A percentile compares a stretch with the other conserved stretches of the same genome.
These are phyloP conservation scores for Dendrocincla fuliginosa DNA, from an alignment of 2,797 vertebrate species.

Conservation along the genomic window DNA sequence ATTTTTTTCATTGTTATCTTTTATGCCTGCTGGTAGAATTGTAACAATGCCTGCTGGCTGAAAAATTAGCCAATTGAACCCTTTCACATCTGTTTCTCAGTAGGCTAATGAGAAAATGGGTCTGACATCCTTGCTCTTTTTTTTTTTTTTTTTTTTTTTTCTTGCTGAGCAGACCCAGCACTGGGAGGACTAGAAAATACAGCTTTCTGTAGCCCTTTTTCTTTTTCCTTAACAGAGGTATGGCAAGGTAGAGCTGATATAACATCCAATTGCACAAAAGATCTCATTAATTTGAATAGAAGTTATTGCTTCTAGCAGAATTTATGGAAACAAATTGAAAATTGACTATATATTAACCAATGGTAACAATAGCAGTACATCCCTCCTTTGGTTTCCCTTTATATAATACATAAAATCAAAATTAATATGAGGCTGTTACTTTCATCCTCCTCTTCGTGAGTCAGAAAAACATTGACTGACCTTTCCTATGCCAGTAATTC, in stretches of 20 bases:
- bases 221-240: not conserved
- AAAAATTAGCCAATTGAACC: slow-evolving; percentile 25
- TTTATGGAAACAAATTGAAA: slow-evolving; percentile 10
- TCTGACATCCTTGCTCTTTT: not conserved
- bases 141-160: not conserved
- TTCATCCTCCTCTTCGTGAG: not conserved
- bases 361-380: not conserved
- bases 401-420: not conserved
- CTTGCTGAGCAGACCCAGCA: not conserved
- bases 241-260: not conserved
- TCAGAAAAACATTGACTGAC: not conserved
- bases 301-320: not conserved
- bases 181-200: not conserved
- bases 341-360: not conserved
- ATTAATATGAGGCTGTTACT: not conserved
- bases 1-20: slow-evolving; percentile 11
- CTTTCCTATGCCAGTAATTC: not conserved
- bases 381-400: not conserved
- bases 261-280: not conserved
- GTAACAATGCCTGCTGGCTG: not conserved
- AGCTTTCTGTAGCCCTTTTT: not conserved
- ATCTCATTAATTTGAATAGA: not conserved
- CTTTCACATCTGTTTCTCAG: slow-evolving; percentile 12
- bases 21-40: not conserved
- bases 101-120: slow-evolving; percentile 19